A percentile compares a stretch with the other conserved stretches of the same genome.
Evolutionary conservation across 2,113 vertebrate genomes (phyloP).

Genomic region (Phylloscopus trochiloides): DNA sequence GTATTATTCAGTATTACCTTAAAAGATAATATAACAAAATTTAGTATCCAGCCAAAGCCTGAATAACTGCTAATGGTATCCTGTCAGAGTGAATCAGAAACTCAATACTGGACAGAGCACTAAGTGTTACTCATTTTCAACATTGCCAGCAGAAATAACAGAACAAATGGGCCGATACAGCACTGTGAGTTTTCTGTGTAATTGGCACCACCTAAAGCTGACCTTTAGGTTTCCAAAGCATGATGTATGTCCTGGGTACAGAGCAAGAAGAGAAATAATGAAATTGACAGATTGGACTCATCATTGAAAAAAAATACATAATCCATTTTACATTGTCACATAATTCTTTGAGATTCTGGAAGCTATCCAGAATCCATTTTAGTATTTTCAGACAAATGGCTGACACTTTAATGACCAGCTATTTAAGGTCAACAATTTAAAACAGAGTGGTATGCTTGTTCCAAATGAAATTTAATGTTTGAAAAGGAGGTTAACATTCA

Average conservation of each 20-base stretch:
- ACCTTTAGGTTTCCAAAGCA: slow-evolving; percentile 33
- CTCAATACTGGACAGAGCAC: neutral
- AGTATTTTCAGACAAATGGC: slow-evolving; percentile 46
- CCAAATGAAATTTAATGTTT: slow-evolving; percentile 28
- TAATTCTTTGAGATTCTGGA: slow-evolving; percentile 49
- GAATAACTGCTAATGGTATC: slow-evolving; percentile 27
- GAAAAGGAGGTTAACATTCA: neutral
- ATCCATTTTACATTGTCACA: slow-evolving; percentile 39
- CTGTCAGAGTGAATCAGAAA: slow-evolving; percentile 46
- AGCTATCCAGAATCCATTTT: slow-evolving; percentile 27
- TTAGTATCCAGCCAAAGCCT: neutral
- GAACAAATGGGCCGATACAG: slow-evolving; percentile 21
- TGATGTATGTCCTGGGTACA: neutral
- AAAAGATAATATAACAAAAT: slow-evolving; percentile 13
- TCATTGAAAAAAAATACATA: slow-evolving; percentile 5
- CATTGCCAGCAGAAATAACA: slow-evolving; percentile 35
- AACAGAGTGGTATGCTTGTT: neutral
- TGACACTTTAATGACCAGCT: slow-evolving; percentile 20
- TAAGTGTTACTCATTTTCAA: slow-evolving; percentile 40
- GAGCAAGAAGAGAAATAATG: slow-evolving; percentile 23
- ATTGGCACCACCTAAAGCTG: slow-evolving; percentile 46
- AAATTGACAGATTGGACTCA: neutral
- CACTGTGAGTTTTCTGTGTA: slow-evolving; percentile 1
- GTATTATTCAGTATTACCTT: neutral
- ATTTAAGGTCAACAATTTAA: slow-evolving; percentile 42